A percentile compares a stretch with the other conserved stretches of the same genome.
Conservation (phyloP, 1,140 invertebrate genomes). For the Diploscapter pachys region DNA sequence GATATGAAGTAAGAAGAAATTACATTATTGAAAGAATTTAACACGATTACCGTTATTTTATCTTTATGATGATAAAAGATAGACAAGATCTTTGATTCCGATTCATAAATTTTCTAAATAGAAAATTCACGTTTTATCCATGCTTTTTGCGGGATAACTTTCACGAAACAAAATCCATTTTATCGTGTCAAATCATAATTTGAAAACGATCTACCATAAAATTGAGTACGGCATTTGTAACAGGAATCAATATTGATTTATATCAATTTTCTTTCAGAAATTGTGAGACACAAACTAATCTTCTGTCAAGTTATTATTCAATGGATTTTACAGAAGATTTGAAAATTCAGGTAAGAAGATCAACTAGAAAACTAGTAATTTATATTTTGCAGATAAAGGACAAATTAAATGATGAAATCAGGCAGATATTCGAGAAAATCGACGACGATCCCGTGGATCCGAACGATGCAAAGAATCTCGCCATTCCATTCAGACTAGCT, state of each 20-base stretch:
- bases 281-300: no score
- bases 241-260: no score
- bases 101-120: slow-evolving; percentile 13
- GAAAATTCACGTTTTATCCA: slow-evolving; percentile 2
- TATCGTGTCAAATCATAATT: no score
- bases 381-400: no score
- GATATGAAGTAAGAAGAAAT: neutral
- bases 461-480: neutral
- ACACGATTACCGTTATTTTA: slow-evolving; percentile 8
- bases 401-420: neutral
- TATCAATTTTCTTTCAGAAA: no score
- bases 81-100: neutral
- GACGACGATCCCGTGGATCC: slow-evolving; percentile 11
- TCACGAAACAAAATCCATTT: no score
- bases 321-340: no score
- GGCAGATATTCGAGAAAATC: slow-evolving; percentile 9
- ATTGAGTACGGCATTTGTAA: no score
- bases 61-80: neutral
- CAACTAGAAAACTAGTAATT: no score
- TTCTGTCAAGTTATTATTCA: no score
- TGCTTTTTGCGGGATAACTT: slow-evolving; percentile 3
- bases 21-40: neutral
- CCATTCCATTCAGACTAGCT: slow-evolving; percentile 6
- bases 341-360: no score
- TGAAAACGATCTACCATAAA: no score